phyloP scores from a whole-genome alignment of 35 echinoderm and acorn worm genomes.

The Heliocidaris tuberculata region DNA sequence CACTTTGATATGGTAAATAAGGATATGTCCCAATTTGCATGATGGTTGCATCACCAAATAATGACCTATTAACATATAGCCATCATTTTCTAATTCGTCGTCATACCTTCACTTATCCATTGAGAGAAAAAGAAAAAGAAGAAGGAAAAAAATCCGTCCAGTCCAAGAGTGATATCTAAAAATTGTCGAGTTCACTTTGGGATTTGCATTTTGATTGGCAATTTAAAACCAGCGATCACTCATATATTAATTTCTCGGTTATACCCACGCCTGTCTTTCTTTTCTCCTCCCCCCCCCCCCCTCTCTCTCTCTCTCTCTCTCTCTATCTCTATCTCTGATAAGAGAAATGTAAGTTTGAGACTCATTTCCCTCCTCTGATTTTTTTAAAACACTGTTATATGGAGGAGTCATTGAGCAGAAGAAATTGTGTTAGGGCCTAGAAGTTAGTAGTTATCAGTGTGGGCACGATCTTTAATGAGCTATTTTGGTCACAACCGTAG shows the following conservation, averaged over 20 bases:
- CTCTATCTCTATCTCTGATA: neutral
- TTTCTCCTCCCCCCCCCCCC: neutral
- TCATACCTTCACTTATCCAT: too few species aligned
- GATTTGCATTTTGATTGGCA: slow-evolving; percentile 2
- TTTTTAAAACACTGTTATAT: neutral
- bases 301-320: neutral
- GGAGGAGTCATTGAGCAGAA: too few species aligned
- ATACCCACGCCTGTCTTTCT: too few species aligned
- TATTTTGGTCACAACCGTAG: too few species aligned
- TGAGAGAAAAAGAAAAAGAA: too few species aligned
- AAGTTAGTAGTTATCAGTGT: too few species aligned
- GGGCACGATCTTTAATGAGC: too few species aligned
- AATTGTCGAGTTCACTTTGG: neutral
- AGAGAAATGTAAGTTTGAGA: neutral
- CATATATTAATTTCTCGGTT: neutral
- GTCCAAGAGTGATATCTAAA: neutral
- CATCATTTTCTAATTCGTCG: too few species aligned
- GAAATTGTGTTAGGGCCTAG: too few species aligned
- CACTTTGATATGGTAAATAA: too few species aligned
- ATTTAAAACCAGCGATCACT: neutral
- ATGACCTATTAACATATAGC: neutral
- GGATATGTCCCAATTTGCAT: too few species aligned
- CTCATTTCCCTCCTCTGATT: neutral
- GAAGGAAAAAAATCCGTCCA: too few species aligned
- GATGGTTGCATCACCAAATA: neutral